These are phyloP conservation scores for Chlamydotis undulata DNA, from an alignment of 2,113 vertebrate genomes.

Conservation along the genomic window DNA sequence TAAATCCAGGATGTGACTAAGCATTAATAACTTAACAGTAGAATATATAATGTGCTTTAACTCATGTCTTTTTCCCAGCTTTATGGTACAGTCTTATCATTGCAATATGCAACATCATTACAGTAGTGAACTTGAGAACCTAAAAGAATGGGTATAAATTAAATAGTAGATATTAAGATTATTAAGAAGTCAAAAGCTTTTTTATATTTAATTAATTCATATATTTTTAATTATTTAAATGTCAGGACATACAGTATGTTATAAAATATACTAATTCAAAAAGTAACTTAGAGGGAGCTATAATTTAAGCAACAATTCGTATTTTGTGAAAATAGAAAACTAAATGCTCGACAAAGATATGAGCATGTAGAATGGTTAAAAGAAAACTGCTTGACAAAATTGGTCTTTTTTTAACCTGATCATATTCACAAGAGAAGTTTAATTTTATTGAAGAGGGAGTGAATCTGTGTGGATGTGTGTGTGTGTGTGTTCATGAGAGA, in stretches of 20 bases:
- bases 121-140: not conserved
- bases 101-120: not conserved
- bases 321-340: not conserved
- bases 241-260: not conserved
- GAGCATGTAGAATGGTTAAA: not conserved
- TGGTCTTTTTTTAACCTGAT: not conserved
- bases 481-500: not conserved
- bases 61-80: not conserved
- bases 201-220: not conserved
- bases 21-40: not conserved
- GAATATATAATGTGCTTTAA: not conserved
- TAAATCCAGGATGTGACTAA: not conserved
- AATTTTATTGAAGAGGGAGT: not conserved
- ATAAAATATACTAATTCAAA: not conserved
- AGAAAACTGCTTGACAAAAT: not conserved
- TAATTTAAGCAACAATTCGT: not conserved
- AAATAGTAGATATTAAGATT: not conserved
- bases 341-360: not conserved
- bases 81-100: not conserved
- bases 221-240: not conserved
- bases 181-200: not conserved
- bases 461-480: not conserved
- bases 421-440: not conserved
- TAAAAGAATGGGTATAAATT: not conserved
- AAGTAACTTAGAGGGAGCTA: not conserved